A percentile compares a stretch with the other conserved stretches of the same genome.
Evolutionary conservation across 2,797 vertebrate species (phyloP).

Genomic region (Myioborus miniatus): DNA sequence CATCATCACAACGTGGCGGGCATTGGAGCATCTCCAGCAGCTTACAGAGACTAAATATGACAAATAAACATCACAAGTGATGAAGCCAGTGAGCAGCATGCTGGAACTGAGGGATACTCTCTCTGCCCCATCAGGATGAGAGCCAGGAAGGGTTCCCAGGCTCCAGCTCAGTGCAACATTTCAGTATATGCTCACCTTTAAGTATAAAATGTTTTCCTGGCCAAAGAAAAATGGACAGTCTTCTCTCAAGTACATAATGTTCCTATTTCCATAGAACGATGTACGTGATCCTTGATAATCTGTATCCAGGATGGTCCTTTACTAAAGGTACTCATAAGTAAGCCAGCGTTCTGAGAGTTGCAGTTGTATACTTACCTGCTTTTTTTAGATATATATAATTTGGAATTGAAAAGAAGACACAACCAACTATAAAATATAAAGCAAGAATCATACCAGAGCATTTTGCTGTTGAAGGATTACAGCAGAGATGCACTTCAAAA

Average conservation of each 20-base stretch:
- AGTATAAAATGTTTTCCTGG: background rate
- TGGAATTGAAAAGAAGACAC: background rate
- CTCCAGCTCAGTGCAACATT: background rate
- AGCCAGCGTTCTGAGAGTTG: background rate
- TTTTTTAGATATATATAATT: background rate
- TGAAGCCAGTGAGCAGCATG: background rate
- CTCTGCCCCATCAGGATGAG: background rate
- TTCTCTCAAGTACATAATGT: fast-evolving
- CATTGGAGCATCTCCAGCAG: background rate
- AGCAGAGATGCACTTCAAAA: background rate
- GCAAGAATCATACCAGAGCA: background rate
- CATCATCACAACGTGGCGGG: background rate
- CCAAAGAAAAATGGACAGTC: background rate
- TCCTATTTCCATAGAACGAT: background rate
- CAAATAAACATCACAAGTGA: background rate
- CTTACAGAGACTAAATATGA: background rate
- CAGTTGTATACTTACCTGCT: background rate
- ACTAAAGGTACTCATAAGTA: background rate
- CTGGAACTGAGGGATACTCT: background rate
- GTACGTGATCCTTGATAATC: background rate
- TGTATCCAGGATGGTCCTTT: background rate
- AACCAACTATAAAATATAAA: background rate
- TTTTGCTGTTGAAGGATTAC: background rate
- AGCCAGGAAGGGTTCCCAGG: background rate
- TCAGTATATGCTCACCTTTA: background rate